phyloP scores from a whole-genome alignment of 2,888 invertebrate species.

The Aphidoletes aphidimyza region DNA sequence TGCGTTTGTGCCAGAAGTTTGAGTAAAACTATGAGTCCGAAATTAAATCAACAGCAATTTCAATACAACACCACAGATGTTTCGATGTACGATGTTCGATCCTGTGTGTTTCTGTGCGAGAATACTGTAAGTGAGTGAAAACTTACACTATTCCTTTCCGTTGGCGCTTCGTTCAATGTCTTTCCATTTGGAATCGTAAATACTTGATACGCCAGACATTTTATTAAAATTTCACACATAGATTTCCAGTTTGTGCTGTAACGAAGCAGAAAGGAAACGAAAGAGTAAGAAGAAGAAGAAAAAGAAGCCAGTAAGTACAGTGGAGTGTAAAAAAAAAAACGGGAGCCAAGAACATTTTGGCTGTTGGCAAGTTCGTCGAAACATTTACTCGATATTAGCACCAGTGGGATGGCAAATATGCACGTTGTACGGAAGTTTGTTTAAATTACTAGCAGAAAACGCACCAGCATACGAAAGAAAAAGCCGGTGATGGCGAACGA shows the following conservation, averaged over 20 bases:
- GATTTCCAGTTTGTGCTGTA: not conserved
- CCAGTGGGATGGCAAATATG: not conserved
- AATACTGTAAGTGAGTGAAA: too few relatives aligned
- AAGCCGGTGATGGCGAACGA: not conserved
- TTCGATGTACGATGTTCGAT: not conserved
- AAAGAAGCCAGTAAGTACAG: not conserved
- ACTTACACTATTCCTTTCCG: not conserved
- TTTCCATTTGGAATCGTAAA: constrained; percentile 17
- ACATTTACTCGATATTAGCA: constrained; percentile 18
- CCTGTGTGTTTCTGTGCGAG: too few relatives aligned
- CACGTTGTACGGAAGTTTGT: constrained; percentile 37
- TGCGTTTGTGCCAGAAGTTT: not conserved
- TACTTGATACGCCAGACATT: constrained; percentile 22
- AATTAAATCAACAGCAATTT: constrained; percentile 16
- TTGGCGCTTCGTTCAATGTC: not conserved
- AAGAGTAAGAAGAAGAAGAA: not conserved
- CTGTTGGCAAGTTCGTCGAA: constrained; percentile 20
- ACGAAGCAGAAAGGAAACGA: not conserved
- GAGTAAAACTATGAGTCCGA: constrained; percentile 1
- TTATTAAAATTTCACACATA: constrained; percentile 42
- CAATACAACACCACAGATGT: not conserved
- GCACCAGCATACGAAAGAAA: not conserved
- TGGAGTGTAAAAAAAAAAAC: not conserved
- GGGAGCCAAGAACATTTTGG: not conserved
- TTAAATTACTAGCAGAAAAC: constrained; percentile 35